These are phyloP conservation scores for Lochmaea capreae DNA, from an alignment of 2,888 invertebrate genomes.

Conservation along the genomic window DNA sequence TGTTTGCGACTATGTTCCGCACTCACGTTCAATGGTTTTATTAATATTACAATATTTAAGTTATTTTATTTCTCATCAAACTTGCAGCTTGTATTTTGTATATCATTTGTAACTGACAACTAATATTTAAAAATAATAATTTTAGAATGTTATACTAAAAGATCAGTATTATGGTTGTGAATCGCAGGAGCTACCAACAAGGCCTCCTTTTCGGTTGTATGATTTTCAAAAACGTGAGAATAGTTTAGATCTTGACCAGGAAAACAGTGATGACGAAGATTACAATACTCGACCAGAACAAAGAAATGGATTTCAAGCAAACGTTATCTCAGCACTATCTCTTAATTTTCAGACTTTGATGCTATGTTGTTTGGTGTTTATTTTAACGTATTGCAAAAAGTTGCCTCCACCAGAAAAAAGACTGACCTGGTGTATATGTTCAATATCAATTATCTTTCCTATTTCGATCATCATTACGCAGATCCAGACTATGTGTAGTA, in stretches of 20 bases:
- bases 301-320: constrained; percentile 39
- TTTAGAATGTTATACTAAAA: too few relatives aligned
- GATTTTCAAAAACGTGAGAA: neutral
- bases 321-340: constrained; percentile 41
- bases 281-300: neutral
- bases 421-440: constrained; percentile 40
- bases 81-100: too few relatives aligned
- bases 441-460: constrained; percentile 45
- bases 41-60: too few relatives aligned
- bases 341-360: constrained; percentile 42
- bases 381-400: constrained; percentile 40
- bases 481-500: constrained; percentile 34
- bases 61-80: too few relatives aligned
- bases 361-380: constrained; percentile 39
- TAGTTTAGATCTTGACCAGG: neutral
- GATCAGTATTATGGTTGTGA: too few relatives aligned
- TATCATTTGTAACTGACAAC: too few relatives aligned
- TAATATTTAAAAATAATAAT: too few relatives aligned
- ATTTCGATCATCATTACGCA: constrained; percentile 46
- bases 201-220: neutral
- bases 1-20: too few relatives aligned
- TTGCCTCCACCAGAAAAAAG: constrained; percentile 48
- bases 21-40: too few relatives aligned
- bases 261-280: neutral
- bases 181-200: too few relatives aligned